These are phyloP conservation scores for Eudyptes chrysolophus DNA, from an alignment of 2,113 vertebrate species.

Conservation along the genomic window DNA sequence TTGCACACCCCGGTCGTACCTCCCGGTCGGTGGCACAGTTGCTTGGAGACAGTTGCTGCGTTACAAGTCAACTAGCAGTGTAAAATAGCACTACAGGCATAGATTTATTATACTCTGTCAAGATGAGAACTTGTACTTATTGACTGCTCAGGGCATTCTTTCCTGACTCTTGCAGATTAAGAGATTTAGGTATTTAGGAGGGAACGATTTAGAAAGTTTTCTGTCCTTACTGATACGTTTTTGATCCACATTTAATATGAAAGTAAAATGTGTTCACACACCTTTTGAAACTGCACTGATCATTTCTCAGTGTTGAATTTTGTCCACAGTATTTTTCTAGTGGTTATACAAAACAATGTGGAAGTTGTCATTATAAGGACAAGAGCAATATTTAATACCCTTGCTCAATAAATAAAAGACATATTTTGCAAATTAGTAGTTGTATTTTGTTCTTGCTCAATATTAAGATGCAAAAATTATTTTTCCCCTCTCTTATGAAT, in stretches of 20 bases:
- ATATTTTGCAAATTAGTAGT: neutral
- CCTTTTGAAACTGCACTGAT: neutral
- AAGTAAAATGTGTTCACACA: neutral
- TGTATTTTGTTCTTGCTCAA: neutral
- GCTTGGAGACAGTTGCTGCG: conserved; percentile 86
- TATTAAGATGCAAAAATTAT: neutral
- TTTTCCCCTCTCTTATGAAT: neutral
- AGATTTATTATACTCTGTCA: neutral
- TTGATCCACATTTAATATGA: neutral
- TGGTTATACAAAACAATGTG: neutral
- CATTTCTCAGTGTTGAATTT: neutral
- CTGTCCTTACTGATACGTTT: neutral
- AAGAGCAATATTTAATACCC: neutral
- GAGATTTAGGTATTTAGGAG: neutral
- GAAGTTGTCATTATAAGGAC: neutral
- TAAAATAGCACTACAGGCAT: conserved; percentile 54
- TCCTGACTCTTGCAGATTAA: neutral
- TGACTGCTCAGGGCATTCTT: neutral
- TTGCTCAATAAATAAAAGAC: neutral
- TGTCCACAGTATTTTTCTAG: neutral
- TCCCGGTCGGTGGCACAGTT: conserved; percentile 72
- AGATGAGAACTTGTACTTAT: neutral
- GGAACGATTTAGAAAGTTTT: neutral
- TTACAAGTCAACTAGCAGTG: conserved; percentile 71
- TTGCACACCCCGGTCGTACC: neutral